Evolutionary conservation across 2,888 invertebrate genomes (phyloP).

Genomic region (Rhagophthalmus giganteus): DNA sequence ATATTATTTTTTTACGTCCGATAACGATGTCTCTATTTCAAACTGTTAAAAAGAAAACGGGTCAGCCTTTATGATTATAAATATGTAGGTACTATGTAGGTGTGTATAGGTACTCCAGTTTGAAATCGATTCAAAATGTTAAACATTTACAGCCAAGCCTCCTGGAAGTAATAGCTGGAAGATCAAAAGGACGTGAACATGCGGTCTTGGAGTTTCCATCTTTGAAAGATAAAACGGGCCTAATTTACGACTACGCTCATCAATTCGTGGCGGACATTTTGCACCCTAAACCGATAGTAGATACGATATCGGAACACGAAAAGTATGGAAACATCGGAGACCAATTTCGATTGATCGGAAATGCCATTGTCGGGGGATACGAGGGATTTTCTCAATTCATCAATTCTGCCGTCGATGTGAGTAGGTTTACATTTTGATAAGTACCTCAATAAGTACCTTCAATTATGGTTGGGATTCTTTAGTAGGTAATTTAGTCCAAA

Average conservation of each 20-base stretch:
- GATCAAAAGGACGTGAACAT: slow-evolving; percentile 40
- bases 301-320: slow-evolving; percentile 74
- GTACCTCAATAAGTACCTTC: too few species aligned
- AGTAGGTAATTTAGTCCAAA: too few species aligned
- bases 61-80: not conserved
- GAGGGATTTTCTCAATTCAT: slow-evolving; percentile 60
- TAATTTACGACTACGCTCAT: slow-evolving; percentile 47
- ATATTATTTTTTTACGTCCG: not conserved
- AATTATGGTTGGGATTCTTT: too few species aligned
- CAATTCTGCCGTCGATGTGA: slow-evolving; percentile 49
- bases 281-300: slow-evolving; percentile 70
- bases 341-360: slow-evolving; percentile 65
- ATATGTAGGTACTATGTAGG: not conserved
- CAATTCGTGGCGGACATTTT: slow-evolving; percentile 44
- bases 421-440: slow-evolving; percentile 11
- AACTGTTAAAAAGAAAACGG: not conserved
- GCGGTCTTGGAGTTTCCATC: slow-evolving; percentile 47
- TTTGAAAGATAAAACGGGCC: slow-evolving; percentile 45
- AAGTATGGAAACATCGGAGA: slow-evolving; percentile 80
- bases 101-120: not conserved
- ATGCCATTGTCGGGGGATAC: slow-evolving; percentile 67
- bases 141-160: too few species aligned
- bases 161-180: too few species aligned
- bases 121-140: not conserved
- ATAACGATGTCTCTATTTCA: not conserved